Percentiles rank a stretch among this genome's conserved stretches.
Evolutionary conservation across 2,888 invertebrate genomes (phyloP).

Genomic region (Tortrix viridana): DNA sequence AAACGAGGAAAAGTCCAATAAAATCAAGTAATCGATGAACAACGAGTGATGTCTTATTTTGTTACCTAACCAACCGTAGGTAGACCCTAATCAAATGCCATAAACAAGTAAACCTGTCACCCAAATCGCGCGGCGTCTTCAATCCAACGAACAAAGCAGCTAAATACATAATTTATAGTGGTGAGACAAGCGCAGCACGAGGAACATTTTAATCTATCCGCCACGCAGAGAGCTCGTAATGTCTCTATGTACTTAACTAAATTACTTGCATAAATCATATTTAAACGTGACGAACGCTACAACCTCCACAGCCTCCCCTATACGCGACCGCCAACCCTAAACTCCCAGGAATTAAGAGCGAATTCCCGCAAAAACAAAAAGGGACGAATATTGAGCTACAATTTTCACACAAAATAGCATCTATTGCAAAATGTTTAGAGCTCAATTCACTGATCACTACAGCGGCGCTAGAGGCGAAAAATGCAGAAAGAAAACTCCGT

Average conservation of each 20-base stretch:
- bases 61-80: not conserved
- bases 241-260: slow-evolving; percentile 81
- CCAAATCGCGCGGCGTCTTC: slow-evolving; percentile 19
- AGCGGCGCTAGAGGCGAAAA: slow-evolving; percentile 16
- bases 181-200: slow-evolving; percentile 49
- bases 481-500: slow-evolving; percentile 46
- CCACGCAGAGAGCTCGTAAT: slow-evolving; percentile 65
- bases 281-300: slow-evolving; percentile 76
- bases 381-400: slow-evolving; percentile 11
- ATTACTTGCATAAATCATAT: slow-evolving; percentile 84
- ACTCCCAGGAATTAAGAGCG: slow-evolving; percentile 45
- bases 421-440: slow-evolving; percentile 49
- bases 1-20: no score
- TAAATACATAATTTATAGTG: slow-evolving; percentile 58
- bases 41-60: no score
- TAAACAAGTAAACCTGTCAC: slow-evolving; percentile 19
- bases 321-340: slow-evolving; percentile 56
- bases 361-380: slow-evolving; percentile 42
- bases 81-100: not conserved
- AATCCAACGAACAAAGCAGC: slow-evolving; percentile 40
- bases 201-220: slow-evolving; percentile 79
- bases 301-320: slow-evolving; percentile 43
- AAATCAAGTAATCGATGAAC: no score
- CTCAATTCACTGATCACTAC: slow-evolving; percentile 46
- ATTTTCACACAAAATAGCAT: slow-evolving; percentile 49